Evolutionary conservation across 2,888 invertebrate species (phyloP), one percentile per base, ranked within the genome.

Genomic region (Lagria hirta): DNA sequence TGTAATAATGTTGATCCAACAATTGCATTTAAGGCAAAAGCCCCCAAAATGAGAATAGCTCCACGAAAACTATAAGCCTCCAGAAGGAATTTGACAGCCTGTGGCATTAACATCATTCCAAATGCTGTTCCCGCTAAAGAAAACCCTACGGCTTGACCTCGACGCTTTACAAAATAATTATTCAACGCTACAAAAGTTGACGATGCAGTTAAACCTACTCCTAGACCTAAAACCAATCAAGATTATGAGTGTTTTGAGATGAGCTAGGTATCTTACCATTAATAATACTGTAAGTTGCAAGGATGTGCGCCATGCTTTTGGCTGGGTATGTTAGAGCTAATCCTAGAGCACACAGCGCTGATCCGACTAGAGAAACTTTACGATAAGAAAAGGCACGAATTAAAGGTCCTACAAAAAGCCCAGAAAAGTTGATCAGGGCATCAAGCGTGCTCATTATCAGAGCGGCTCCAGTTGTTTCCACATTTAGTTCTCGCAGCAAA

Each of bases 111-210:
- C 77, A 88, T 81, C 74, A 87, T 80, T 2, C 87, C 88, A 55
- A 88, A 76, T 3, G 87, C 86, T 0, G 87, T 86, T 0, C 88
- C 88, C 1, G 87, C 87, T 79, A 88, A 83, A 0, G 87, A 86
- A 13, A 86, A 73, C 0, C 88, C 88, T 4, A 88, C 85, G 1
- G 88, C 88, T 66, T 87, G 87, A 0, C 88, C 87, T 12, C 88
- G 79, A 65, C 83, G 83, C 65, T 83, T 81, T 8, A 82, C 77
- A 64, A 88, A 88, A 65, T 84, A 88, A 61, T 86, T 83, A 69
- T 87, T 88, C 2, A 88, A 71, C 0, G 88, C 84, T 5, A 88
- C 87, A 67, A 88, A 87, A 0, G 87, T 83, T 7, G 87, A 83
- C 7, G 88, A 81, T 8, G 84, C 82, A 1, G 87, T 84, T 17